Evolutionary conservation across 2,797 vertebrate species (phyloP).

Genomic region (Lutjanus argentimaculatus): DNA sequence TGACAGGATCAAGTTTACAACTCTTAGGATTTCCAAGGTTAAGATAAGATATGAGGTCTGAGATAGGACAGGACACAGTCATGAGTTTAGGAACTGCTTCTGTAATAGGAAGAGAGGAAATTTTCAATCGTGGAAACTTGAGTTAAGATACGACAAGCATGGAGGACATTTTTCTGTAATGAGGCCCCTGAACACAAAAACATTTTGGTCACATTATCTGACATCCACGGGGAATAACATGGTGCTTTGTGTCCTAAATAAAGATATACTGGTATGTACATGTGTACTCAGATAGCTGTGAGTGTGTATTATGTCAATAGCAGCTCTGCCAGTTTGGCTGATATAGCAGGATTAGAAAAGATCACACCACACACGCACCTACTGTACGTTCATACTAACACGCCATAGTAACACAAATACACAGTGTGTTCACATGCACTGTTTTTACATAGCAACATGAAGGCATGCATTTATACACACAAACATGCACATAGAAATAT

Average conservation of each 20-base stretch:
- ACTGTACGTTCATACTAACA: background rate
- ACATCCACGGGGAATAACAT: constrained; percentile 4
- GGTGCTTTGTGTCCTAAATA: constrained; percentile 10
- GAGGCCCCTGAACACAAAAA: background rate
- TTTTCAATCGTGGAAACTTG: too few species aligned
- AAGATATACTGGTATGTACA: constrained; percentile 1
- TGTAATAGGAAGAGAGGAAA: too few species aligned
- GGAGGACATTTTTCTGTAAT: too few species aligned
- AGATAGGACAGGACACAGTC: too few species aligned
- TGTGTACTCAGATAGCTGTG: background rate
- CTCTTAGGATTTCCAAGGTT: too few species aligned
- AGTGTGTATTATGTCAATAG: constrained; percentile 13
- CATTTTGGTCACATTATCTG: background rate
- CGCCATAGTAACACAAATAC: background rate
- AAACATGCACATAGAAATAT: background rate
- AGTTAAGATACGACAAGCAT: too few species aligned
- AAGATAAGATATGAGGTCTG: background rate
- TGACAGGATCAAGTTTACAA: too few species aligned
- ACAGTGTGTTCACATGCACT: background rate
- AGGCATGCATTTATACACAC: background rate
- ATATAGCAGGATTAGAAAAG: constrained; percentile 8
- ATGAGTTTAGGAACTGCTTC: too few species aligned
- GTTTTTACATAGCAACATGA: background rate
- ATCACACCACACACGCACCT: background rate
- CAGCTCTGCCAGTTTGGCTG: constrained; percentile 14